phyloP scores from a whole-genome alignment of 2,113 vertebrate genomes.

The Python bivittatus region DNA sequence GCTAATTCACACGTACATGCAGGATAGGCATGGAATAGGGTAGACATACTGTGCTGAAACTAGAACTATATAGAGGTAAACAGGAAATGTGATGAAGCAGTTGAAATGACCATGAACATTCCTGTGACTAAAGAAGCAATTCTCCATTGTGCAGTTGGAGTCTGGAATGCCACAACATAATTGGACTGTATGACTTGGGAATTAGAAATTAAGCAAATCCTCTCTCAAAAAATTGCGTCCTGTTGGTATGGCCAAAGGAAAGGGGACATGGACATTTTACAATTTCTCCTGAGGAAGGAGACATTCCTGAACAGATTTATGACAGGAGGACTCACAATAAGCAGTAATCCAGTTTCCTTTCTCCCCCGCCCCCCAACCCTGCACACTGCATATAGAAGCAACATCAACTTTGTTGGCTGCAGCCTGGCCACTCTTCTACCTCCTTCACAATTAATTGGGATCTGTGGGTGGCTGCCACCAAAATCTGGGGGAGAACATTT shows the following conservation, averaged over 20 bases:
- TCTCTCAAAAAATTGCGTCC: not conserved
- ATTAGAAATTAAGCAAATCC: not conserved
- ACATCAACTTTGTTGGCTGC: too few species aligned
- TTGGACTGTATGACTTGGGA: too few species aligned
- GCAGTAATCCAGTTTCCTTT: not conserved
- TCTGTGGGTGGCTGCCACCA: not conserved
- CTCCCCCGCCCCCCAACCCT: too few species aligned
- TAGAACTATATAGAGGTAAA: not conserved
- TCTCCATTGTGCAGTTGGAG: too few species aligned
- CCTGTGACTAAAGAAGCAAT: too few species aligned
- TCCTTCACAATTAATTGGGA: not conserved
- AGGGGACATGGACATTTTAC: not conserved
- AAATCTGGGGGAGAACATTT: not conserved
- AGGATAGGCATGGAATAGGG: not conserved
- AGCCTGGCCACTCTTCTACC: not conserved
- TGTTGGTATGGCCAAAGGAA: not conserved
- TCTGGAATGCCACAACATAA: too few species aligned
- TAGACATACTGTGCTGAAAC: not conserved
- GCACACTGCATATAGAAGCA: too few species aligned
- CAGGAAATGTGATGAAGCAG: too few species aligned
- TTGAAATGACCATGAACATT: too few species aligned
- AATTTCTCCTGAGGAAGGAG: not conserved
- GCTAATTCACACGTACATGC: not conserved
- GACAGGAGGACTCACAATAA: not conserved
- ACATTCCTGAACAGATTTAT: not conserved